Percentiles rank a stretch among this genome's conserved stretches.
Conservation (phyloP, 1,140 invertebrate genomes). For the Solenopsis fugax region DNA sequence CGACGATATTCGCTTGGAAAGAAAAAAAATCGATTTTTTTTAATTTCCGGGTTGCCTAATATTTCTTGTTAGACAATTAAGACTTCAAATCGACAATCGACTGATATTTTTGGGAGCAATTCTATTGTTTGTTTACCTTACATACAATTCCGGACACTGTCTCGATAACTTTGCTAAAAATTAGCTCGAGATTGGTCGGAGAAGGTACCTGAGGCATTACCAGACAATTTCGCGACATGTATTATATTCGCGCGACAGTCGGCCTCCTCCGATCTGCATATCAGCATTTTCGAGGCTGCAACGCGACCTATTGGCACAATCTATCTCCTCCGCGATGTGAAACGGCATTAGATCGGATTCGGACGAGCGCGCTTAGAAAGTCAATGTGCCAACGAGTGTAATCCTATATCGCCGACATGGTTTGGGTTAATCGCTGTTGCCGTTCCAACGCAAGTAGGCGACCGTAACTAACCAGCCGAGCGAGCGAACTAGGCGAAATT, state of each 20-base stretch:
- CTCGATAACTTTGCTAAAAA: neutral
- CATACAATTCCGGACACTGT: neutral
- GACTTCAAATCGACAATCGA: neutral
- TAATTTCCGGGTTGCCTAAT: no score
- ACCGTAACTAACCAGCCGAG: constrained; percentile 76
- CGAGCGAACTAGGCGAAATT: constrained; percentile 80
- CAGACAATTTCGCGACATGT: neutral
- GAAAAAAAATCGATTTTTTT: no score
- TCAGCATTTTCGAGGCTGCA: constrained; percentile 29
- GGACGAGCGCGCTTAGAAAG: constrained; percentile 75
- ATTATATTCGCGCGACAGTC: neutral
- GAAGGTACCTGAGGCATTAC: neutral
- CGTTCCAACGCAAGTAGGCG: constrained; percentile 78
- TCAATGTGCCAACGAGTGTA: constrained; percentile 74
- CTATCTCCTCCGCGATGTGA: constrained; percentile 51
- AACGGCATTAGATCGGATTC: constrained; percentile 61
- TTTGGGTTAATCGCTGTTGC: constrained; percentile 70
- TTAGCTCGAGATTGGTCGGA: neutral
- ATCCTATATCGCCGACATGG: constrained; percentile 78
- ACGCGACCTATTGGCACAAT: constrained; percentile 54
- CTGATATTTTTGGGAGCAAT: neutral
- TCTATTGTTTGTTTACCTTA: neutral
- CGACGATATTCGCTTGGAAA: no score
- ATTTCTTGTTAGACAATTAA: no score
- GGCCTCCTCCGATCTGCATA: constrained; percentile 27